A percentile compares a stretch with the other conserved stretches of the same genome.
These are phyloP conservation scores for Aleiodes testaceus DNA, from an alignment of 2,888 invertebrate species.

Conservation along the genomic window DNA sequence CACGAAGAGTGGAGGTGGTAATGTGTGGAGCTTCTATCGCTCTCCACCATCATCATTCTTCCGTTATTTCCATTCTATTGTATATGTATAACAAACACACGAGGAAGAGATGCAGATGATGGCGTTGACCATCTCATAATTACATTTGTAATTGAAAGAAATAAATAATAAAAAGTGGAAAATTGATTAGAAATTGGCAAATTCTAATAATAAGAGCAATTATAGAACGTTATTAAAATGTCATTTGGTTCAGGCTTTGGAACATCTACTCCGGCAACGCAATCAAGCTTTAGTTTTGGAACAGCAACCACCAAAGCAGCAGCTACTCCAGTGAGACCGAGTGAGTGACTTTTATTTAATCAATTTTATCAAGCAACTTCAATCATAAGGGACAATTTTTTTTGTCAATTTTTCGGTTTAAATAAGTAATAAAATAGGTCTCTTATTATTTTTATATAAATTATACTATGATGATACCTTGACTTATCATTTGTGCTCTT, in stretches of 20 bases:
- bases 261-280: conserved; percentile 74
- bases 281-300: conserved; percentile 74
- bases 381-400: conserved; percentile 29
- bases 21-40: no score
- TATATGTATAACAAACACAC: no score
- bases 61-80: no score
- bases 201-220: no score
- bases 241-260: conserved; percentile 72
- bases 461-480: background rate
- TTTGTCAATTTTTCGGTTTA: conserved; percentile 18
- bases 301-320: conserved; percentile 65
- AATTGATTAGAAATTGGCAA: no score
- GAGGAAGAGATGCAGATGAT: no score
- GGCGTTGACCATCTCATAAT: no score
- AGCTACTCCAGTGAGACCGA: conserved; percentile 67
- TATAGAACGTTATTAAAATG: conserved; percentile 54
- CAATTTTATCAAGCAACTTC: conserved; percentile 47
- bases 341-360: conserved; percentile 61
- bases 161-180: no score
- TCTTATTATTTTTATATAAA: conserved; percentile 47
- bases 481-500: conserved; percentile 57
- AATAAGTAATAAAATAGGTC: background rate
- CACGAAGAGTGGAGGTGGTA: no score
- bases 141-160: no score
- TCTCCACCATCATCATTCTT: no score